Base-by-base conservation (phyloP, 1,140 invertebrate genomes). In the Microvelia longipes region DNA sequence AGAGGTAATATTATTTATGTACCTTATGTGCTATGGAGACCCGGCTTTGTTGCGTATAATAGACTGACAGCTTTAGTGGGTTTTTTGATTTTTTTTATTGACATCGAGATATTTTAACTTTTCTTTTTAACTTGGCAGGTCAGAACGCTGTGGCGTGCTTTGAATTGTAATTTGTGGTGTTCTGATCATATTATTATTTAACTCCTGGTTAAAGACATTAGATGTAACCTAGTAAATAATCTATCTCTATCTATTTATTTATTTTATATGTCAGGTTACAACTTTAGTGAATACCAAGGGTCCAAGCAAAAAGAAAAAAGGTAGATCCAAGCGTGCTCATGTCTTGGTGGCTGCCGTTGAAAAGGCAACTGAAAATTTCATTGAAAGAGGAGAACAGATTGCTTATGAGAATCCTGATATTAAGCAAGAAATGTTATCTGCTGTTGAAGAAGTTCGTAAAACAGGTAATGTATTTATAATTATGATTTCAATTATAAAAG, bases 391-490 rank as follows among this genome's bases (percentile, higher is more conserved):
- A 60, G 93, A 97, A 83, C 91, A 92, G 79, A 98, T 98, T 76
- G 94, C 95, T 0, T 91, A 93, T 80, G 95, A 98, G 82, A 98
- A 98, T 81, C 94, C 94, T 0, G 95, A 98, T 77, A 96, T 98
- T 68, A 93, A 93, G 29, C 89, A 91, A 75, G 95, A 98, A 83
- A 97, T 98, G 94, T 80, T 97, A n/a, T 84, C 87, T 2, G 93
- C 95, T 68, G 94, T 98, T 2, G 93, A 95, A 77, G 93, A 96
- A 83, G 93, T 96, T 0, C 83, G 88, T 71, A 94, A 94, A 82
- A 93, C 92, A 72, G 93, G 85, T 88, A 80, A 78, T 78, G 78
- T 50, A 50, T 50, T 50, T 19, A 50, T 60, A 0, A 76, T 74
- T 78, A 28, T 27, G 29, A 67, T 1, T 73, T 65, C 64, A 24